Conservation (phyloP, 2,888 invertebrate genomes). For the Alloscopus bannaensis region DNA sequence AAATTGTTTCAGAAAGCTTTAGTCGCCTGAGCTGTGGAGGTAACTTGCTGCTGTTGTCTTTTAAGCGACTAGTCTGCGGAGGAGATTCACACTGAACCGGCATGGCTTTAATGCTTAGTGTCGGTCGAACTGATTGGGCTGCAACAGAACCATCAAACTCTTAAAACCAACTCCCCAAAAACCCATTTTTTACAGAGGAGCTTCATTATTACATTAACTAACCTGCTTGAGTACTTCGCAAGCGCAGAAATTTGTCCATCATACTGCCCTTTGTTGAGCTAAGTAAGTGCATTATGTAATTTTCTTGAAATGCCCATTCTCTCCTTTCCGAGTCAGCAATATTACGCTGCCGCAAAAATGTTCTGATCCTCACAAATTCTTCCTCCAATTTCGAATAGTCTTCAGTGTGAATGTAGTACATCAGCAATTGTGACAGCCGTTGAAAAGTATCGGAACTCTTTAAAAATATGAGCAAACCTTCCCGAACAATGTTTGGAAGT, state of each 20-base stretch:
- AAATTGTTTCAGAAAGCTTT: conserved; percentile 32
- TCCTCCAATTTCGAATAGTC: conserved; percentile 47
- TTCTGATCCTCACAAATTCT: conserved; percentile 32
- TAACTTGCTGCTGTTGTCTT: conserved; percentile 24
- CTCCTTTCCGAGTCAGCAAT: conserved; percentile 31
- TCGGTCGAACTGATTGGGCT: neutral
- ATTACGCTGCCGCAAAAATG: neutral
- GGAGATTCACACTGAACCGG: conserved; percentile 5
- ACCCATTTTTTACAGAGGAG: too few species aligned
- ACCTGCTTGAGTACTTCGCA: conserved; percentile 22
- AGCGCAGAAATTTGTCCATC: conserved; percentile 35
- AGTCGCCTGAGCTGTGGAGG: conserved; percentile 55
- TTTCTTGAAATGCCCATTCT: conserved; percentile 49
- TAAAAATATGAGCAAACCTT: conserved; percentile 44
- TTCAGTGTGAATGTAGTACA: conserved; percentile 52
- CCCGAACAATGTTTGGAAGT: conserved; percentile 34
- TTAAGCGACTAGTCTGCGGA: neutral
- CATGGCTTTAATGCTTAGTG: conserved; percentile 23
- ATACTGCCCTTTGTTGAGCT: conserved; percentile 7
- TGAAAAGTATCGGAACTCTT: conserved; percentile 33
- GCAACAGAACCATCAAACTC: neutral
- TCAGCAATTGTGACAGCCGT: conserved; percentile 31
- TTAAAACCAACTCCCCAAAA: neutral
- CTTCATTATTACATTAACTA: neutral
- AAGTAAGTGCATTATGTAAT: conserved; percentile 38